A percentile compares a stretch with the other conserved stretches of the same genome.
These are phyloP conservation scores for Drosophila phalerata DNA, from an alignment of 2,888 invertebrate genomes.

Conservation along the genomic window DNA sequence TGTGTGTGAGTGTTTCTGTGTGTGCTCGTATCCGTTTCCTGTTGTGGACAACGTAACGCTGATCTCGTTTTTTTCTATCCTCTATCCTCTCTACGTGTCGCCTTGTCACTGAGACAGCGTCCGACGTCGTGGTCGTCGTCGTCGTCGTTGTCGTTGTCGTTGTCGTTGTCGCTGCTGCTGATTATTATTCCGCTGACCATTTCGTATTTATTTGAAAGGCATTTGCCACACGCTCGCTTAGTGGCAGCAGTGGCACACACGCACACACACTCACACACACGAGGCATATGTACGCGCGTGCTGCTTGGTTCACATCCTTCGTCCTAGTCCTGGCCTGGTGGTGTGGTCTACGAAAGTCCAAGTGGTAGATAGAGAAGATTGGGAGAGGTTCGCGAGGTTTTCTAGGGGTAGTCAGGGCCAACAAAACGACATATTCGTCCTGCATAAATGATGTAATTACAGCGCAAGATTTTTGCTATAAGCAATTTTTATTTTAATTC, in stretches of 20 bases:
- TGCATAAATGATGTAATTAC: constrained; percentile 84
- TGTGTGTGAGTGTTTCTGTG: constrained; percentile 21
- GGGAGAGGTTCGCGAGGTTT: background rate
- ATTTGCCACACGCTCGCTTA: constrained; percentile 68
- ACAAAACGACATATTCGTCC: constrained; percentile 83
- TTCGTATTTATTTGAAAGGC: constrained; percentile 81
- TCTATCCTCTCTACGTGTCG: constrained; percentile 59
- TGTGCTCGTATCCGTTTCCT: constrained; percentile 59
- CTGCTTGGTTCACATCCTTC: constrained; percentile 42
- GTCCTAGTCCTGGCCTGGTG: constrained; percentile 19
- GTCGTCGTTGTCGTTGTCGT: constrained; percentile 24
- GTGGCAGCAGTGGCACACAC: constrained; percentile 35
- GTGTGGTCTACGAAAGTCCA: constrained; percentile 7
- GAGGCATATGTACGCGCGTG: constrained; percentile 55
- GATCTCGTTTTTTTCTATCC: constrained; percentile 49
- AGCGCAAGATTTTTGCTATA: constrained; percentile 79
- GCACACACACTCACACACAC: constrained; percentile 38
- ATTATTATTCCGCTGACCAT: constrained; percentile 82
- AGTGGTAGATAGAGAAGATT: background rate
- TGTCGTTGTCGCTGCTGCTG: constrained; percentile 51
- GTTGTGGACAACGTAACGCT: constrained; percentile 60
- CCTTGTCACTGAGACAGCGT: constrained; percentile 61
- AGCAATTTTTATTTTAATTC: constrained; percentile 79
- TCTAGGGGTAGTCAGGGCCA: constrained; percentile 45
- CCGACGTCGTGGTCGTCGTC: constrained; percentile 24